A percentile compares a stretch with the other conserved stretches of the same genome.
These are phyloP conservation scores for Barnardius zonarius DNA, from an alignment of 2,113 vertebrate species.

Conservation along the genomic window DNA sequence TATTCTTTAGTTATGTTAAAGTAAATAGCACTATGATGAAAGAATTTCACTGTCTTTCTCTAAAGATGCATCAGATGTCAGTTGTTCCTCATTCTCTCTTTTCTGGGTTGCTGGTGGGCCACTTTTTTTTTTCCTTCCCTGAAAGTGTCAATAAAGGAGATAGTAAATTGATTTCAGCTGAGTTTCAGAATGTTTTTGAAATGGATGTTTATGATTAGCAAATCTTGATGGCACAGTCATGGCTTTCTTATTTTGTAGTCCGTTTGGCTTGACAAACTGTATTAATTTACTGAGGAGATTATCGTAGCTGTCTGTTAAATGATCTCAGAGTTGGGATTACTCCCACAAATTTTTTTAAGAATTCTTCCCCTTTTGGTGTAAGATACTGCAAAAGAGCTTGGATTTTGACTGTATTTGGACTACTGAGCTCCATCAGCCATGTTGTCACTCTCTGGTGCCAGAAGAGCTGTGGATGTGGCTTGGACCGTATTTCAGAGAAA, in stretches of 20 bases:
- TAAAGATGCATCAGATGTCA: neutral
- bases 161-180: neutral
- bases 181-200: neutral
- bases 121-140: neutral
- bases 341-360: neutral
- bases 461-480: neutral
- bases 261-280: slow-evolving; percentile 4
- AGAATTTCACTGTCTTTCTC: neutral
- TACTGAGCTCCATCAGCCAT: neutral
- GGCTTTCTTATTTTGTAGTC: slow-evolving; percentile 9
- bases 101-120: neutral
- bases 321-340: neutral
- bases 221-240: neutral
- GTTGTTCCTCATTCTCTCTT: neutral
- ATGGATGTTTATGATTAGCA: neutral
- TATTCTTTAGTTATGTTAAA: neutral
- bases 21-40: neutral
- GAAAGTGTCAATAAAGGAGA: neutral
- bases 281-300: slow-evolving; percentile 10
- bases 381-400: neutral
- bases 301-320: neutral
- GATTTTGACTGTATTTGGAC: slow-evolving; percentile 46
- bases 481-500: neutral
- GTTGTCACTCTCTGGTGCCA: neutral
- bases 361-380: neutral